Base-by-base conservation (phyloP, 2,888 invertebrate genomes). In the Pecten maximus region DNA sequence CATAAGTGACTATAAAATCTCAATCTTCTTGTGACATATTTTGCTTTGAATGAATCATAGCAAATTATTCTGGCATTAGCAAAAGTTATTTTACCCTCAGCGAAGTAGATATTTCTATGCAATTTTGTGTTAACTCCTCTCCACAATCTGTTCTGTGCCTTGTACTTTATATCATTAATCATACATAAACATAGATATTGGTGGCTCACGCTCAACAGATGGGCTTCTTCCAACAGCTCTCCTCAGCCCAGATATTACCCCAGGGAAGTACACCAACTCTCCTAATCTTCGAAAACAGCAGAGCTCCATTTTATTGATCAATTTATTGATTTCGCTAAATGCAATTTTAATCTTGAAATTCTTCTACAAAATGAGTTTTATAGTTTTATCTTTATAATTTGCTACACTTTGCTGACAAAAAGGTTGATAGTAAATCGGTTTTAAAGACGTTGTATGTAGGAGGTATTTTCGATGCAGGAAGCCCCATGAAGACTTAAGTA, bases 151-250 rank as follows among this genome's bases (percentile, higher is more conserved):
- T 74, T 74, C 28, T 74, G 10, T 35, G 74, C 74, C 74, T 19
- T 35, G 28, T 3, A 35, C 35, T 16, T 19, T 4, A 28, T 74
- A 74, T 74, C 74, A 74, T 74, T 74, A 74, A 74, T 74, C 74
- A 74, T 74, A 74, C 74, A 74, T 74, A 74, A 74, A 35, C 35
- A 74, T 74, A 74, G 74, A 74, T 74, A 74, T 74, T 74, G 74
- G 74, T 28, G 10, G 74, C 35, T 74, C 74, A 74, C 74, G 74
- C 74, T 74, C 12, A 74, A 35, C 74, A 74, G 74, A 74, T 74
- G 35, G 35, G 35, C 0, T 35, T 15, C 74, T 74, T 28, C 35
- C 28, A 35, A 74, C 35, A 35, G 23, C 35, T 74, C 12, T 6
- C 35, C 74, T 28, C 12, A 28, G 8, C 35, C 0, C 23, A 28